Base-by-base conservation (phyloP, 2,797 vertebrate genomes). In the Meda fulgida region DNA sequence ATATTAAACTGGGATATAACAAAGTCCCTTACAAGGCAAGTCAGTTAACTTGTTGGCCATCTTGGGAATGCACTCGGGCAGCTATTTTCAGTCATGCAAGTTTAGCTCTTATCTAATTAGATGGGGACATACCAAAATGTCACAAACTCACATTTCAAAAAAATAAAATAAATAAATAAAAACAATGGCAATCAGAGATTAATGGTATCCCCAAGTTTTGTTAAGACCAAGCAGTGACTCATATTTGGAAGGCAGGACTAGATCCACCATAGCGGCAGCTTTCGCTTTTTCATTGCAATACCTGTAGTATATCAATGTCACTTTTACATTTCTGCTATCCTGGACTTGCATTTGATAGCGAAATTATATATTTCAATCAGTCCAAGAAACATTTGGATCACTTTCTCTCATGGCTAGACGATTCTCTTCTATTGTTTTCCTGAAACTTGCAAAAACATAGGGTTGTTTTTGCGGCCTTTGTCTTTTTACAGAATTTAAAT, bases 1-100 rank as follows among this genome's bases (percentile, higher is more conserved):
- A 55, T 55, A 76, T 36, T 76, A 36, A 34, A 66, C 58, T 65
- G 72, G 81, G 58, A 36, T 36, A n/a, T 55, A 76, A 76, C 48
- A 76, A 76, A 76, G 21, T 55, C 51, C 73, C 48, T 55, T 55
- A 36, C 31, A 55, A 76, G 31, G 21, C 19, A 36, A 36, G 73
- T 76, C 48, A n/a, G 31, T 55, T 75, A 29, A 53, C 29, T 75
- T 11, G 0, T 46, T 19, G 16, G 18, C 72, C 29, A 38, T 38
- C 51, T 58, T 76, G 51, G 51, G 51, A 76, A 76, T 53, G 53
- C 31, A n/a, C 51, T 38, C 7, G 4, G 51, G 31, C 51, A 38
- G 31, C 51, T 76, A 76, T 58, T n/a, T 58, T 55, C 31, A 76
- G 21, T n/a, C 21, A 16, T 76, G 21, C 73, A 76, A 76, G 51